Conservation (phyloP, 1,140 invertebrate species). For the Drosophila lini region DNA sequence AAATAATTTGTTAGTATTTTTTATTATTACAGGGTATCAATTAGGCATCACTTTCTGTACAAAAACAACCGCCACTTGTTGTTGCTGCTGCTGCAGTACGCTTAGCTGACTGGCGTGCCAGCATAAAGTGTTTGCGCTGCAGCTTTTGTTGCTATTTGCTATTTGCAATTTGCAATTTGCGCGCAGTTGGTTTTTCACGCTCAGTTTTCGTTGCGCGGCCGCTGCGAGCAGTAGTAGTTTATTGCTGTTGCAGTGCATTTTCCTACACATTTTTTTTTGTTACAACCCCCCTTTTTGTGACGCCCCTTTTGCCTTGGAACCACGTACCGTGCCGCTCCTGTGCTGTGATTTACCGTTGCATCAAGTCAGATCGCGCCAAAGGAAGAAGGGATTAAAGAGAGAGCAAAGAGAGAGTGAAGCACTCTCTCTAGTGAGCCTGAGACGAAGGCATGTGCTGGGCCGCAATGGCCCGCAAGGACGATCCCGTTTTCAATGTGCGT, state of each 20-base stretch:
- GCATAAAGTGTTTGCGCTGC: constrained; percentile 77
- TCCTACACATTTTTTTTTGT: background rate
- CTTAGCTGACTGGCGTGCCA: constrained; percentile 33
- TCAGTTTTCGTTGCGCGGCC: constrained; percentile 76
- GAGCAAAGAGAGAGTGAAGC: background rate
- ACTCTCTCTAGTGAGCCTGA: background rate
- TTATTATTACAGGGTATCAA: background rate
- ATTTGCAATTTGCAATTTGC: constrained; percentile 50
- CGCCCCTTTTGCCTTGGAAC: constrained; percentile 6
- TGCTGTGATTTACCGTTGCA: constrained; percentile 13
- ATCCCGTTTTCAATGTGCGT: constrained; percentile 82
- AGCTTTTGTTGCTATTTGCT: constrained; percentile 71
- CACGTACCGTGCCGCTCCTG: constrained; percentile 1
- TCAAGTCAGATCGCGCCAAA: background rate
- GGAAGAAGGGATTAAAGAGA: background rate
- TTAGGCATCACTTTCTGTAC: background rate
- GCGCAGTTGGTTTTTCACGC: constrained; percentile 64
- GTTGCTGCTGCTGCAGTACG: constrained; percentile 24
- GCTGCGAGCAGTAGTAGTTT: constrained; percentile 75
- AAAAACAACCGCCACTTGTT: constrained; percentile 15
- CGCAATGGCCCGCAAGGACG: constrained; percentile 79
- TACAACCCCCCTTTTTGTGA: background rate
- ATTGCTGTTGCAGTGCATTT: constrained; percentile 39
- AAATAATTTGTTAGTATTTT: background rate
- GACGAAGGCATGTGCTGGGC: constrained; percentile 54